Evolutionary conservation across 92 coral and sea anemone genomes (phyloP), one percentile per base, ranked within the genome.

Genomic region (Metridium senile): DNA sequence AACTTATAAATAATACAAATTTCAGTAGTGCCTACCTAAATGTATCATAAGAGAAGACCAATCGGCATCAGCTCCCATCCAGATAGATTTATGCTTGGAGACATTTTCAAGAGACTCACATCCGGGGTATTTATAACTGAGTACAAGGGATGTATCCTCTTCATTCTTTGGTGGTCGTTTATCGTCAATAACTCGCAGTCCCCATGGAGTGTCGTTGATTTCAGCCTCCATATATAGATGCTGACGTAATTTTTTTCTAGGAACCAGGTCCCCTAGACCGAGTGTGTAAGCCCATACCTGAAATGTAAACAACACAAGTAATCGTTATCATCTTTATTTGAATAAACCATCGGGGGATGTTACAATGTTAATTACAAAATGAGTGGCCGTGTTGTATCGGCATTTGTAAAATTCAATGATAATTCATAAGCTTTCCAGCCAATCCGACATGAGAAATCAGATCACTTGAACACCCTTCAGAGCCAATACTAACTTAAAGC

Each of bases 11-110:
- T n/a, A n/a, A n/a, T n/a, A n/a, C n/a, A n/a, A n/a, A n/a, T n/a
- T n/a, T n/a, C n/a, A n/a, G n/a, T n/a, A n/a, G n/a, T 39, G 13
- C 81, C 35, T 62, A 91, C 97, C 97, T 66, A 91, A 68, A 62
- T 88, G 87, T 43, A 91, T 74, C 93, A 86, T 85, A 11, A 88
- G 83, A 23, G 97, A 66, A 7, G 97, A 78, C 93, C 97, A 91
- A 71, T 89, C 81, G 1, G 93, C 87, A 32, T 91, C 93, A 0
- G 97, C 97, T 22, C 97, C 97, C 97, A 91, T 91, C 97, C 97
- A 91, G 45, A 91, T 75, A 0, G 97, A 91, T 66, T 85, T 86
- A 81, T 91, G 97, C 72, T 91, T 89, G 22, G 97, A 89, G 33
- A 91, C 86, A 62, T 91, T 89, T 73, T 91, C 97, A 70, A 91